Evolutionary conservation across 2,888 invertebrate species (phyloP).

Genomic region (Melieria omissa): DNA sequence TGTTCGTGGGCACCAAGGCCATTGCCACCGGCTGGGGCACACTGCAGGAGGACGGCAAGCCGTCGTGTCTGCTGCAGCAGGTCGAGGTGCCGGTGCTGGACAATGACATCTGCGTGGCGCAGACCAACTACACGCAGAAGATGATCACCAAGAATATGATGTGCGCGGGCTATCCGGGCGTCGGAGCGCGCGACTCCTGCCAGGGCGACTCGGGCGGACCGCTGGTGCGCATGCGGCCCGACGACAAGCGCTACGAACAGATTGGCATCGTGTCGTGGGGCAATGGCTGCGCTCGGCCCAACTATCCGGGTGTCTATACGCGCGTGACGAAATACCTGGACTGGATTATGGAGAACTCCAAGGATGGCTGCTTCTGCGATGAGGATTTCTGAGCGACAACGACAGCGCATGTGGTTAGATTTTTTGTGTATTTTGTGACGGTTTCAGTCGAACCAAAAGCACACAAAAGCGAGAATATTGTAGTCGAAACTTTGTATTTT

Average conservation of each 20-base stretch:
- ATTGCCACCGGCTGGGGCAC: conserved; percentile 91
- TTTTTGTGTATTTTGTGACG: too few species aligned
- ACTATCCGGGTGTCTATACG: conserved; percentile 88
- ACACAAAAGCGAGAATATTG: neutral
- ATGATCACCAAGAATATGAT: conserved; percentile 90
- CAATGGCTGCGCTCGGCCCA: conserved; percentile 85
- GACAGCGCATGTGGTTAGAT: too few species aligned
- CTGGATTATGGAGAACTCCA: conserved; percentile 83
- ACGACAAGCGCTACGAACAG: conserved; percentile 81
- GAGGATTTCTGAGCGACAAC: conserved; percentile 61
- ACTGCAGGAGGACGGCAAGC: conserved; percentile 84
- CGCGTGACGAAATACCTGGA: conserved; percentile 83
- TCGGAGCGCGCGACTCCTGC: conserved; percentile 58
- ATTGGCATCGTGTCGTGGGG: conserved; percentile 93
- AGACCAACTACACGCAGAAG: conserved; percentile 82
- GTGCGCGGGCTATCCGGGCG: conserved; percentile 63
- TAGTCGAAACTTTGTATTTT: neutral
- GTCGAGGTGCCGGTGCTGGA: conserved; percentile 77
- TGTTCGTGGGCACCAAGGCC: conserved; percentile 79
- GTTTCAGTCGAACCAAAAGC: too few species aligned
- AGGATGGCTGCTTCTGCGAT: conserved; percentile 84
- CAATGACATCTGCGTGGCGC: conserved; percentile 76
- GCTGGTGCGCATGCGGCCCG: conserved; percentile 76
- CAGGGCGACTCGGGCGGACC: conserved; percentile 73
- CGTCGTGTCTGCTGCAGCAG: conserved; percentile 84